Evolutionary conservation across 2,888 invertebrate species (phyloP).

Genomic region (Sarcophaga subvicina): DNA sequence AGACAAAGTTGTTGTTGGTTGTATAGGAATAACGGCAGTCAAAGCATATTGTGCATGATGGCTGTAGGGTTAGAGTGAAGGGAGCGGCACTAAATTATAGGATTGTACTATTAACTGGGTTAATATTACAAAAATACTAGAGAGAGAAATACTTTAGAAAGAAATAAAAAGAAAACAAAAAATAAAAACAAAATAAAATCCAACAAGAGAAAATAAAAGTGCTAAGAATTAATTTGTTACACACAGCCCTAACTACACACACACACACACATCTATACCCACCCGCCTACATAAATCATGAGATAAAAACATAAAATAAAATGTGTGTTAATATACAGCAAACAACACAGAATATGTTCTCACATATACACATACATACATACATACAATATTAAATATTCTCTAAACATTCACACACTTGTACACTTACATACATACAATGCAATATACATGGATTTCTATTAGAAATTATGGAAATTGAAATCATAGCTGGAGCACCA

Average conservation of each 20-base stretch:
- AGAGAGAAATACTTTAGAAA: not conserved
- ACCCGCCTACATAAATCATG: slow-evolving; percentile 30
- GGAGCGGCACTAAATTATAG: slow-evolving; percentile 48
- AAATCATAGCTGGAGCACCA: not conserved
- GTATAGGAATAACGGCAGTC: not conserved
- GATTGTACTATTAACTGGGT: slow-evolving; percentile 62
- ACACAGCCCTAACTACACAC: slow-evolving; percentile 40
- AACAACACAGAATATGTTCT: not conserved
- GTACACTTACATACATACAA: too few relatives aligned
- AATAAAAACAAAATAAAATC: slow-evolving; percentile 4
- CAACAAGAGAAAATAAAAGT: slow-evolving; percentile 56
- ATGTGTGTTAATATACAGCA: slow-evolving; percentile 41
- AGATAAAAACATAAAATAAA: slow-evolving; percentile 52
- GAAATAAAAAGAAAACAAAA: slow-evolving; percentile 13
- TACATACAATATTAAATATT: not conserved
- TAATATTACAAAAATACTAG: slow-evolving; percentile 49
- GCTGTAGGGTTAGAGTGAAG: not conserved
- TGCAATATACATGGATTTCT: slow-evolving; percentile 12
- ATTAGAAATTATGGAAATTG: slow-evolving; percentile 27
- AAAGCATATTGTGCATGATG: too few relatives aligned
- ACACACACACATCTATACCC: not conserved
- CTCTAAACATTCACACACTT: too few relatives aligned
- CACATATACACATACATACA: slow-evolving; percentile 18
- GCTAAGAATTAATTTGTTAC: slow-evolving; percentile 62
- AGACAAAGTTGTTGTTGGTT: too few relatives aligned